Base-by-base conservation (phyloP, 1,140 invertebrate species). In the Gonioctena quinquepunctata region DNA sequence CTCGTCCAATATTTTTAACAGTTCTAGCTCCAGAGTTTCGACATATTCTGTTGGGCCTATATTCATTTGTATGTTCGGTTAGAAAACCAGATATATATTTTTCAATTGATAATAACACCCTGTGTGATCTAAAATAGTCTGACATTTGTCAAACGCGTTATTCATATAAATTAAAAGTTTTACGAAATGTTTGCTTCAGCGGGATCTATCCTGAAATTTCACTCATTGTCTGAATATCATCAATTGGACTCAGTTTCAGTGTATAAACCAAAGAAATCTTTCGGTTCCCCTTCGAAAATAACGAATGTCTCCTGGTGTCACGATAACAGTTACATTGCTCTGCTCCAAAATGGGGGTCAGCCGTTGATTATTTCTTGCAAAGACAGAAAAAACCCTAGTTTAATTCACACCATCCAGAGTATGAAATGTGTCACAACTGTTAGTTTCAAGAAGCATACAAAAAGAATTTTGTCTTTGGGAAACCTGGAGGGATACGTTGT, bases 321-420 rank as follows among this genome's bases (percentile, higher is more conserved):
- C 28, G 76, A 77, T 50, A 75, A 77, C 49, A 57, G 60, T n/a
- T 77, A 75, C 21, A 56, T 77, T 7, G 69, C 71, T 4, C 49
- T 72, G 8, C 52, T 77, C 2, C 56, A 63, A 21, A 62, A 75
- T 26, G 70, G 69, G 7, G 60, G 28, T 6, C 61, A 52, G 25
- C 76, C 76, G 5, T 67, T 75, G 71, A 75, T 77, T 16, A 28
- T 77, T 8, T 73, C 71, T 48, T 25, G 64, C 7, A 75, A 70
- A 70, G 71, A 77, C 63, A 52, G 66, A 25, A 66, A 48, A n/a
- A 68, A 72, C 21, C 54, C 73, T 3, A 64, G 54, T 19, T 50
- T 67, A 26, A 68, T 77, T 13, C 73, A 75, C 26, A 73, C 69
- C 7, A 70, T 77, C 26, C 56, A 71, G 8, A 23, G 67, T 11